Evolutionary conservation across 1,140 invertebrate genomes (phyloP), one percentile per base, ranked within the genome.

Genomic region (Steinernema feltiae): DNA sequence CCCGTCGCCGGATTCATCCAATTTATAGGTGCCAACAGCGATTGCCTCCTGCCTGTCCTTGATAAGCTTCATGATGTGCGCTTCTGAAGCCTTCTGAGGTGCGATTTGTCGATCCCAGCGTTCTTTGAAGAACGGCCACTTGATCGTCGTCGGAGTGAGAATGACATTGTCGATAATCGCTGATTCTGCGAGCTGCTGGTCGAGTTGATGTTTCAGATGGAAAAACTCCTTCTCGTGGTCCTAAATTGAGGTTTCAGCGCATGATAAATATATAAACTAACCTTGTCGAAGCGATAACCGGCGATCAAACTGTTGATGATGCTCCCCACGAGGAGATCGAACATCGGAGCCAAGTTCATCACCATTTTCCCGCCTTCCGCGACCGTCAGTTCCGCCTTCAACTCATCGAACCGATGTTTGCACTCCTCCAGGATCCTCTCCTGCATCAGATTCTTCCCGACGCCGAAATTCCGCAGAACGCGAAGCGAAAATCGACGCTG

Each of bases 1-100:
- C n/a, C 82, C 79, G 3, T 86, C 75, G 18, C 70, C 76, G 17
- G 70, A 48, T 87, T 87, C 32, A 88, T 88, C 69, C 30, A 90
- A 83, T 70, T 85, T 30, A 73, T 82, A 1, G 74, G 63, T 30
- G 88, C 84, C 75, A 85, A 82, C 15, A 86, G 81, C 88, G 46
- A 63, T 74, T 15, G n/a, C 71, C 48, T 0, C n/a, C 32, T 63
- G 69, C 15, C 53, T 15, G 12, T n/a, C 24, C 7, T 15, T 7
- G 53, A 63, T 63, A 7, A 63, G 53, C 24, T 63, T 63, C 3
- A 7, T 7, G 3, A 63, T 21, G 53, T 63, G 53, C 3, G 2
- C 24, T 27, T 27, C 24, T 15, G 24, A 3, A 27, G 53, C 53
- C 12, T 27, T 12, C 3, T 15, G 12, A 17, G 53, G 15, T 15